phyloP scores from a whole-genome alignment of 2,113 vertebrate genomes.

The Nettapus auritus region DNA sequence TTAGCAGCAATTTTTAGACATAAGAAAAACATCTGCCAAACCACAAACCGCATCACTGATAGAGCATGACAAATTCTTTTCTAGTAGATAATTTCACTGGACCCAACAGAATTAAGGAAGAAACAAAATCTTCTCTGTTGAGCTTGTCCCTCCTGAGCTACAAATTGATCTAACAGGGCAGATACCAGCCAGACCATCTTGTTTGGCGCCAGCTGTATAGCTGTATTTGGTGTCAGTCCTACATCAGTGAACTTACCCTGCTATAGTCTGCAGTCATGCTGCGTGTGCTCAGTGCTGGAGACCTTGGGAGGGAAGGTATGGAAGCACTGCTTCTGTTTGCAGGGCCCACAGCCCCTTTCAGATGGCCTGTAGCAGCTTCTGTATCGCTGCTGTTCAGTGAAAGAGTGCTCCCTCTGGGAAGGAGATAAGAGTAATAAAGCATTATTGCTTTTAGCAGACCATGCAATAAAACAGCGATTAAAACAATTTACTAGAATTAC shows the following conservation, averaged over 20 bases:
- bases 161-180: accelerated
- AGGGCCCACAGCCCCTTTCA: not conserved
- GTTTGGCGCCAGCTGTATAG: not conserved
- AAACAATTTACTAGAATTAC: not conserved
- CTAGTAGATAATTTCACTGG: not conserved
- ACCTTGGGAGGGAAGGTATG: slow-evolving; percentile 53
- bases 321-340: not conserved
- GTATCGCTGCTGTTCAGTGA: slow-evolving; percentile 76
- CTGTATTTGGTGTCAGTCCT: not conserved
- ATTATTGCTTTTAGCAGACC: not conserved
- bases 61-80: not conserved
- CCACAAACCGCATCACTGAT: not conserved
- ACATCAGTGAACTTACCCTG: slow-evolving; percentile 73
- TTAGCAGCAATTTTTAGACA: not conserved
- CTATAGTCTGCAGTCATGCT: slow-evolving; percentile 60
- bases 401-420: slow-evolving; percentile 73
- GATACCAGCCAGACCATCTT: accelerated
- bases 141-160: not conserved
- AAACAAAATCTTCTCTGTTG: not conserved
- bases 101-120: not conserved
- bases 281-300: slow-evolving; percentile 50
- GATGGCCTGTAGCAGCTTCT: slow-evolving; percentile 68
- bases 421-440: not conserved
- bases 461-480: not conserved
- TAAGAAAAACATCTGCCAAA: not conserved